Percentiles rank a stretch among this genome's conserved stretches.
Conservation (phyloP, 1,140 invertebrate species). For the Protaetia brevitarsis region DNA sequence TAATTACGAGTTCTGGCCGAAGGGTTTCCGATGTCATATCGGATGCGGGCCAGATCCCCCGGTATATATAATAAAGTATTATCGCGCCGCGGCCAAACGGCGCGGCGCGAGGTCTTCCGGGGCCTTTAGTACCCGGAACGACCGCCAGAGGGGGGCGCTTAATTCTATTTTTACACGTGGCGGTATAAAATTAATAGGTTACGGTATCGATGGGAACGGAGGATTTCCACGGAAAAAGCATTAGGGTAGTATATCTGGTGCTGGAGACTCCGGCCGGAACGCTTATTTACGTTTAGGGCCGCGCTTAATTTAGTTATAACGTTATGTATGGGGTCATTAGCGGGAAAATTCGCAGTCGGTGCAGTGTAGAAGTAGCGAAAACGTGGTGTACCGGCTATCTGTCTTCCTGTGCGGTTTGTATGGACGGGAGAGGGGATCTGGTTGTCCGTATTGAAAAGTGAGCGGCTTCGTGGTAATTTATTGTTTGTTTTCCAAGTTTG, state of each 20-base stretch:
- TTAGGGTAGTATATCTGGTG: not conserved
- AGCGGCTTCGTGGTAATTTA: no score
- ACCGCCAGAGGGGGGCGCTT: not conserved
- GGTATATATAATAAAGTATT: slow-evolving; percentile 11
- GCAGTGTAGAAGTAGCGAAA: not conserved
- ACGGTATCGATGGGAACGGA: slow-evolving; percentile 29
- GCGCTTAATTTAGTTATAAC: slow-evolving; percentile 36
- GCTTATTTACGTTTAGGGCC: slow-evolving; percentile 33
- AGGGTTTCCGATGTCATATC: not conserved
- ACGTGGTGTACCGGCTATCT: not conserved
- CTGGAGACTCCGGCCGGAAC: slow-evolving; percentile 2
- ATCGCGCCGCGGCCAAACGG: slow-evolving; percentile 2
- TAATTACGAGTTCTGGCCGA: slow-evolving; percentile 10
- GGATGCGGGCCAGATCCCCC: no score
- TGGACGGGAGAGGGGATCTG: no score
- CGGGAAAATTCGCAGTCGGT: not conserved
- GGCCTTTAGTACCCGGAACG: not conserved
- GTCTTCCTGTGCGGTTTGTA: no score
- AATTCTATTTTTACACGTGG: slow-evolving; percentile 30
- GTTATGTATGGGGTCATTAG: slow-evolving; percentile 17
- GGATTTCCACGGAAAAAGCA: not conserved
- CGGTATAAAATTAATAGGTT: slow-evolving; percentile 31
- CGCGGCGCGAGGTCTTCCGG: not conserved
- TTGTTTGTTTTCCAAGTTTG: no score
- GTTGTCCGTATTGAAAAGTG: no score